phyloP scores from a whole-genome alignment of 2,113 vertebrate genomes.

The Cyprinus carpio region DNA sequence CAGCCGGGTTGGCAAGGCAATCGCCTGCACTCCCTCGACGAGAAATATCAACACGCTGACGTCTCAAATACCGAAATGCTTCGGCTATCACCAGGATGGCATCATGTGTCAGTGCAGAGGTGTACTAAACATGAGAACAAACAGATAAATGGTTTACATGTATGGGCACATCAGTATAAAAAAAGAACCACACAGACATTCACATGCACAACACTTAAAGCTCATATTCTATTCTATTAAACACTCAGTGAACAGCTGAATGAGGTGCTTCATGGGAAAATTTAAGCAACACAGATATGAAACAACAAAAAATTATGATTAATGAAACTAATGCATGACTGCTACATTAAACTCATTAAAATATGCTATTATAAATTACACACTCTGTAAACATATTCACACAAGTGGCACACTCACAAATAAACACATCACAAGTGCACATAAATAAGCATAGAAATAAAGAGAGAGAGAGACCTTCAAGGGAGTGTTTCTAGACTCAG shows the following conservation, averaged over 20 bases:
- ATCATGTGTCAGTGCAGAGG: constrained; percentile 94
- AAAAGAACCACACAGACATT: neutral
- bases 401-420: neutral
- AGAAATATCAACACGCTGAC: constrained; percentile 93
- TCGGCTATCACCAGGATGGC: constrained; percentile 93
- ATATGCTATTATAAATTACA: constrained; percentile 17
- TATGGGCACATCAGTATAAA: neutral
- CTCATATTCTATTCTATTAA: neutral
- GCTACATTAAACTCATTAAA: constrained; percentile 10
- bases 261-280: neutral
- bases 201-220: neutral
- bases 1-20: constrained; percentile 95
- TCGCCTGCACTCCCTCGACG: constrained; percentile 94
- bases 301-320: neutral
- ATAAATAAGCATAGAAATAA: constrained; percentile 38
- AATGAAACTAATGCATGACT: neutral
- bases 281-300: neutral
- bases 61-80: constrained; percentile 94
- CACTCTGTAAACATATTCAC: neutral
- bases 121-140: constrained; percentile 80
- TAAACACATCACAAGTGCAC: constrained; percentile 42
- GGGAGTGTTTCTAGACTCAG: constrained; percentile 91
- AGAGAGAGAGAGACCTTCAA: constrained; percentile 81
- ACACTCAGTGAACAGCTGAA: neutral
- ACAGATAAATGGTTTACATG: constrained; percentile 21